phyloP scores from a whole-genome alignment of 2,113 vertebrate genomes.

The Seriola dumerili region DNA sequence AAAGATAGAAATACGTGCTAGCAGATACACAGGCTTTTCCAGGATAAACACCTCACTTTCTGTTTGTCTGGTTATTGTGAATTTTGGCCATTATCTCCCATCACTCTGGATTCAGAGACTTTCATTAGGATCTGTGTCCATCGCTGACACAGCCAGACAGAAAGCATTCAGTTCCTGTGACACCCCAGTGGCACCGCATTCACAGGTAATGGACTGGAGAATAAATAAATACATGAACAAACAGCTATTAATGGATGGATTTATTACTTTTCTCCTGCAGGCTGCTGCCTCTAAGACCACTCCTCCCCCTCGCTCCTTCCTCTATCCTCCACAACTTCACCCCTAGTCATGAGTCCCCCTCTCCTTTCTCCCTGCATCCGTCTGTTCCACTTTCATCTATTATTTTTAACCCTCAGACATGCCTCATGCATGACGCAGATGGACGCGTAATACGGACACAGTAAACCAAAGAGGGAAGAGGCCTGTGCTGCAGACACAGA shows the following conservation, averaged over 20 bases:
- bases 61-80: not conserved
- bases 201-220: slow-evolving; percentile 27
- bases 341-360: slow-evolving; percentile 53
- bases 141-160: not conserved
- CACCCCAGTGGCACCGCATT: slow-evolving; percentile 2
- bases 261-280: slow-evolving; percentile 3
- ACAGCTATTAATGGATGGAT: slow-evolving; percentile 31
- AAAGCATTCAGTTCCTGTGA: slow-evolving; percentile 19
- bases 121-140: slow-evolving; percentile 12
- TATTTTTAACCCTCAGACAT: slow-evolving; percentile 84
- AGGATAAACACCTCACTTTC: not conserved
- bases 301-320: not conserved
- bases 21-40: not conserved
- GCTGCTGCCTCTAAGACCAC: slow-evolving; percentile 18
- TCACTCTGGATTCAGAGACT: slow-evolving; percentile 6
- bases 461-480: slow-evolving; percentile 49
- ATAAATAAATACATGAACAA: slow-evolving; percentile 27
- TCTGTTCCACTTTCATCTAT: slow-evolving; percentile 75
- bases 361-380: slow-evolving; percentile 56
- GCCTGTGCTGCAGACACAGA: slow-evolving; percentile 33
- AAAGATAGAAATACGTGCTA: not conserved
- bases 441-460: slow-evolving; percentile 64
- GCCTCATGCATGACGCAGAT: slow-evolving; percentile 84
- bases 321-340: slow-evolving; percentile 32
- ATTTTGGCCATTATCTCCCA: slow-evolving; percentile 19